Conservation (phyloP, 2,113 vertebrate genomes). For the Leucopternis melanops region DNA sequence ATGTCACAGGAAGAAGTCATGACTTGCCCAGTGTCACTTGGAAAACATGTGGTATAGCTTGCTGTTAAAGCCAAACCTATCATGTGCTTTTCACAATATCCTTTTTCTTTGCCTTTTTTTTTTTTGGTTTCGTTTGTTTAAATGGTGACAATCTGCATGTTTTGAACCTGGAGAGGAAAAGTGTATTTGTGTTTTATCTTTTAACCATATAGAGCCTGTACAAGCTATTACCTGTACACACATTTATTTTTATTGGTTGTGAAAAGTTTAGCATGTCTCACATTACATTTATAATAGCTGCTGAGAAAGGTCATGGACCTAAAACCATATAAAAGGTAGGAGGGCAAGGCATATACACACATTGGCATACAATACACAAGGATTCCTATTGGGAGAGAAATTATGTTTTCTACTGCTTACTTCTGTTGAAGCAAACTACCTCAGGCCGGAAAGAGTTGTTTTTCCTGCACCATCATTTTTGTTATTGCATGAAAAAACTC, state of each 20-base stretch:
- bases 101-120: neutral
- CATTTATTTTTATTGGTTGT: neutral
- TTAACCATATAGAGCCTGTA: neutral
- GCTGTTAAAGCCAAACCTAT: neutral
- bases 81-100: neutral
- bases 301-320: neutral
- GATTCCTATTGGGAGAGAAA: neutral
- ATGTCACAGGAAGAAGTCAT: neutral
- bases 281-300: neutral
- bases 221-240: neutral
- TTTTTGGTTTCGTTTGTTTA: neutral
- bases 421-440: neutral
- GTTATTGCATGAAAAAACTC: neutral
- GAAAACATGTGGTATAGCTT: neutral
- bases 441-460: neutral
- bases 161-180: neutral
- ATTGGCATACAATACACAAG: neutral
- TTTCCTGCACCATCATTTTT: neutral
- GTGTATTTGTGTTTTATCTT: neutral
- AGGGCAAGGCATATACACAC: neutral
- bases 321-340: neutral
- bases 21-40: neutral
- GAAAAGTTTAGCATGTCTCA: neutral
- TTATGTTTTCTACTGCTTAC: neutral
- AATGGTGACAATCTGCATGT: neutral